A percentile compares a stretch with the other conserved stretches of the same genome.
Conservation (phyloP, 2,797 vertebrate species). For the Diglossa cyanea region DNA sequence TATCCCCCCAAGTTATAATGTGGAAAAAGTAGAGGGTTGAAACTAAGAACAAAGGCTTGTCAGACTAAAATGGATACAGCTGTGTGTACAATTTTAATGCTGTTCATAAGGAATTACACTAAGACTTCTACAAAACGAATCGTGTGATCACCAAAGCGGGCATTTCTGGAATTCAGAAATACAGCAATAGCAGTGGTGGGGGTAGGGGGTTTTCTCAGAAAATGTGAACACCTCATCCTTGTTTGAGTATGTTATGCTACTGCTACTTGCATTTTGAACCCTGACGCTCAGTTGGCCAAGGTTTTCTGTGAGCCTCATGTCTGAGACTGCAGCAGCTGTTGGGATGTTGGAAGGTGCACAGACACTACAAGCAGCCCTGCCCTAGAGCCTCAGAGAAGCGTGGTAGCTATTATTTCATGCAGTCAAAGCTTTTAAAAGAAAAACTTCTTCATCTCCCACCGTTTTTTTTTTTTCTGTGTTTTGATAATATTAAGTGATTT, state of each 20-base stretch:
- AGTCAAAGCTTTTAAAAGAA: slow-evolving; percentile 37
- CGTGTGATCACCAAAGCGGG: neutral
- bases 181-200: neutral
- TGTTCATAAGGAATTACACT: neutral
- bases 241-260: neutral
- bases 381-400: neutral
- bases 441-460: neutral
- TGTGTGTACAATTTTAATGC: slow-evolving; percentile 5
- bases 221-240: neutral
- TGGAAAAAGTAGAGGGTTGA: slow-evolving; percentile 8
- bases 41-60: slow-evolving; percentile 54
- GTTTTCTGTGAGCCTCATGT: neutral
- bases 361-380: neutral
- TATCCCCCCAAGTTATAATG: slow-evolving; percentile 48
- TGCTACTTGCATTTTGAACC: neutral
- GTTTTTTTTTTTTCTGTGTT: slow-evolving; percentile 11
- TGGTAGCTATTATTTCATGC: neutral
- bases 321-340: slow-evolving; percentile 29
- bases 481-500: slow-evolving; percentile 43
- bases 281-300: neutral
- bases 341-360: neutral
- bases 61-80: slow-evolving; percentile 32
- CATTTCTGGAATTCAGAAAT: neutral
- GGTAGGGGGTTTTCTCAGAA: neutral
- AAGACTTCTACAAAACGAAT: neutral